Percentiles rank a stretch among this genome's conserved stretches.
Conservation (phyloP, 35 echinoderm and acorn worm genomes). For the Strongylocentrotus purpuratus region DNA sequence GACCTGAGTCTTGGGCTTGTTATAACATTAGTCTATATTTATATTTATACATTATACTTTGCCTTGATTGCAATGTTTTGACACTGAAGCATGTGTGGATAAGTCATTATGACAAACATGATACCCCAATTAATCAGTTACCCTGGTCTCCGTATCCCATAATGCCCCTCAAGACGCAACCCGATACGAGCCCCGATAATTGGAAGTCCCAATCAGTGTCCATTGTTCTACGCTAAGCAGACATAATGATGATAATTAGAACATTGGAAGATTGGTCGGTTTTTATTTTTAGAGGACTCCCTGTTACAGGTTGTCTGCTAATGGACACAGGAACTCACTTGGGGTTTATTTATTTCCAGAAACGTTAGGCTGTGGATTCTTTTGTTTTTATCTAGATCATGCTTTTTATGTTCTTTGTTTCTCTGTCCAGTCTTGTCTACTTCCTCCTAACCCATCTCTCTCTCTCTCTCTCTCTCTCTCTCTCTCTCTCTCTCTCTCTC, state of each 20-base stretch:
- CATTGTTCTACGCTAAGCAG: not conserved
- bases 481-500: not conserved
- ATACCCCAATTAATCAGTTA: constrained; percentile 18
- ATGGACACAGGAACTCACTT: not conserved
- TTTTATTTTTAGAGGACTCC: not conserved
- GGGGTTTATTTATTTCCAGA: not conserved
- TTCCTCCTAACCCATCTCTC: not conserved
- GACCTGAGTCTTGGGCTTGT: too few relatives aligned
- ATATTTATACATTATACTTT: too few relatives aligned
- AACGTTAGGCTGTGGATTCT: not conserved
- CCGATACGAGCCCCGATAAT: not conserved
- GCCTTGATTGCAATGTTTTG: too few relatives aligned
- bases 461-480: not conserved
- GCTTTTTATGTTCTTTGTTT: not conserved
- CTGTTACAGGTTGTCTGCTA: not conserved
- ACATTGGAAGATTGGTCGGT: not conserved
- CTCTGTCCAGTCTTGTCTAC: not conserved
- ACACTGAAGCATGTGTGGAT: not conserved
- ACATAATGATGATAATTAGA: not conserved
- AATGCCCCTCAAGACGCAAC: not conserved
- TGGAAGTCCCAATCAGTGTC: constrained; percentile 15
- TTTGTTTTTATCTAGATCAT: not conserved
- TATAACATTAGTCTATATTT: too few relatives aligned
- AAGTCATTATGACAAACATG: not conserved
- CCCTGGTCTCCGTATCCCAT: not conserved